A percentile compares a stretch with the other conserved stretches of the same genome.
These are phyloP conservation scores for Patella caerulea DNA, from an alignment of 2,888 invertebrate species.

Conservation along the genomic window DNA sequence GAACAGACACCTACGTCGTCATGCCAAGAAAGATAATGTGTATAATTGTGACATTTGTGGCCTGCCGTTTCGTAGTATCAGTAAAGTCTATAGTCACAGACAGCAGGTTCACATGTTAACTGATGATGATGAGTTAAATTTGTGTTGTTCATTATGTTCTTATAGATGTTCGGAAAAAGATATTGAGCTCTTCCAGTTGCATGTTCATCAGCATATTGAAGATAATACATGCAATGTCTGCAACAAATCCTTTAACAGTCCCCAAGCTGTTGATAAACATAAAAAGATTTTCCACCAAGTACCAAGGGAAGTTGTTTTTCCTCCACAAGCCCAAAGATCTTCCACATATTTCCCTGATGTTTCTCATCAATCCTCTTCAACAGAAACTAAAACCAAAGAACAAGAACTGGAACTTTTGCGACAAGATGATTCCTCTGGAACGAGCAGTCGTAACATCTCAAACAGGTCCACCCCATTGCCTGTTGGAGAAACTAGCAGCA, in stretches of 20 bases:
- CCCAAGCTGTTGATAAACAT: constrained; percentile 39
- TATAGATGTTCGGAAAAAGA: not conserved
- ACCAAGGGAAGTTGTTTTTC: not conserved
- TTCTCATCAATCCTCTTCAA: not conserved
- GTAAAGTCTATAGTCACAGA: constrained; percentile 6
- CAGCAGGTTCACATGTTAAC: not conserved
- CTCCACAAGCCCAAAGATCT: not conserved
- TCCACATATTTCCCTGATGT: not conserved
- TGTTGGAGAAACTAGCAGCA: not conserved
- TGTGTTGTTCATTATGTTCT: not conserved
- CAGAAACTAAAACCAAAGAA: not conserved
- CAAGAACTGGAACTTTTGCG: not conserved
- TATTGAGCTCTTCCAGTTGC: not conserved
- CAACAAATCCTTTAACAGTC: constrained; percentile 41
- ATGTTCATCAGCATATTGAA: not conserved
- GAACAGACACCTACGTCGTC: constrained; percentile 44
- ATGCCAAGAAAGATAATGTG: constrained; percentile 25
- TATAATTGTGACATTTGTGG: constrained; percentile 4
- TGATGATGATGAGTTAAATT: not conserved
- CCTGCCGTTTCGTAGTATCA: not conserved
- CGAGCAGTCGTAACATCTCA: not conserved
- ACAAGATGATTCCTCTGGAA: not conserved
- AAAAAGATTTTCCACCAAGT: constrained; percentile 25
- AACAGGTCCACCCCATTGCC: not conserved
- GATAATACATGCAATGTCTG: constrained; percentile 34